Conservation (phyloP, 1,140 invertebrate species). For the Danaus plexippus region DNA sequence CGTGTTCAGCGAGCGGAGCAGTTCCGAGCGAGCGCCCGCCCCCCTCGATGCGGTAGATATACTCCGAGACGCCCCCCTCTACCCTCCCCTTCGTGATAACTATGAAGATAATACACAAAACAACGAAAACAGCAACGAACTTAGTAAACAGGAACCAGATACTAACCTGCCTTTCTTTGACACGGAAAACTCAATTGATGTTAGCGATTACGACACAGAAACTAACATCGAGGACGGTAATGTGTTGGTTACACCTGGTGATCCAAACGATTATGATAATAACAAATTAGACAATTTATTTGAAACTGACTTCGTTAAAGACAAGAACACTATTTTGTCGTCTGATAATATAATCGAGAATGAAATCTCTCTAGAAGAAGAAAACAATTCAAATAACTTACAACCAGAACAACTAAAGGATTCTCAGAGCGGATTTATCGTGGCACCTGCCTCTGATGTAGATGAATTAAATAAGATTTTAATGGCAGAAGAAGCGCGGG, state of each 20-base stretch:
- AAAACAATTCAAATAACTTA: not conserved
- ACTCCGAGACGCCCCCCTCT: constrained; percentile 52
- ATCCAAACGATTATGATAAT: constrained; percentile 12
- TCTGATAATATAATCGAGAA: too few relatives aligned
- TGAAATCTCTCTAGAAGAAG: too few relatives aligned
- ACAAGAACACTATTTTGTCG: too few relatives aligned
- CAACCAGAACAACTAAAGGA: constrained; percentile 11
- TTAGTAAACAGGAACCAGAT: constrained; percentile 16
- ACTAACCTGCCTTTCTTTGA: constrained; percentile 23
- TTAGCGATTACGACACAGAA: constrained; percentile 25
- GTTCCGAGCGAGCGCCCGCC: constrained; percentile 36
- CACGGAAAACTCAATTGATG: constrained; percentile 18
- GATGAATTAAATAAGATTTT: constrained; percentile 26
- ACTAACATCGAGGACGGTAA: constrained; percentile 30
- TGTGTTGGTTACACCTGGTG: constrained; percentile 25
- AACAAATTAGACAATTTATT: not conserved
- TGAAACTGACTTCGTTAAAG: too few relatives aligned
- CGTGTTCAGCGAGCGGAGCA: constrained; percentile 34
- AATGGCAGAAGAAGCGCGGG: constrained; percentile 27
- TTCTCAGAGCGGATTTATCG: constrained; percentile 25
- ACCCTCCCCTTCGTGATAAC: constrained; percentile 44
- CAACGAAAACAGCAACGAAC: constrained; percentile 18
- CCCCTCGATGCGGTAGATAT: constrained; percentile 40
- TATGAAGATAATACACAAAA: constrained; percentile 17
- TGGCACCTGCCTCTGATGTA: constrained; percentile 29